Evolutionary conservation across 1,140 invertebrate species (phyloP).

Genomic region (Anoplophora glabripennis): DNA sequence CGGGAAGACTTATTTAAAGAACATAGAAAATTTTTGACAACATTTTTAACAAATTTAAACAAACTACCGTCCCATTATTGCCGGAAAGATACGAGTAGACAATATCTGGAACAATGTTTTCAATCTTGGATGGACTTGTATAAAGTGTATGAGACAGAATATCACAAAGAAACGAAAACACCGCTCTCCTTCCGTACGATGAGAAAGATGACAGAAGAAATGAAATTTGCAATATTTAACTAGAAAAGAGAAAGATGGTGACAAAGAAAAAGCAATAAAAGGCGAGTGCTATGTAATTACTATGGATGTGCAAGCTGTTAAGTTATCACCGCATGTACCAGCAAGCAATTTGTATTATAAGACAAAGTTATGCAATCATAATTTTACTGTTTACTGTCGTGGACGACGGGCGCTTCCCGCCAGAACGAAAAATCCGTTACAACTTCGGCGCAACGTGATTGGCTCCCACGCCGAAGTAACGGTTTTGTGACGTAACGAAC

Average conservation of each 20-base stretch:
- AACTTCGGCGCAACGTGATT: too few species aligned
- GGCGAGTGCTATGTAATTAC: slow-evolving; percentile 11
- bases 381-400: slow-evolving; percentile 43
- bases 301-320: slow-evolving; percentile 26
- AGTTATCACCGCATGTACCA: slow-evolving; percentile 39
- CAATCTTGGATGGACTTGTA: neutral
- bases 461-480: too few species aligned
- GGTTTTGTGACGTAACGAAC: too few species aligned
- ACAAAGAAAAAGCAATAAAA: slow-evolving; percentile 12
- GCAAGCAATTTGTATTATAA: slow-evolving; percentile 47
- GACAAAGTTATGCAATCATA: slow-evolving; percentile 45
- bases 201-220: slow-evolving; percentile 1
- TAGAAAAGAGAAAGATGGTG: slow-evolving; percentile 9
- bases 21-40: neutral
- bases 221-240: slow-evolving; percentile 20
- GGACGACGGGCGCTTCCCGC: slow-evolving; percentile 8
- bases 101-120: slow-evolving; percentile 24
- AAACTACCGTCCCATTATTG: slow-evolving; percentile 25
- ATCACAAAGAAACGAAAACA: neutral
- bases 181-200: neutral
- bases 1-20: neutral
- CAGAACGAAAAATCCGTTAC: too few species aligned
- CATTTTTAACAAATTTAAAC: slow-evolving; percentile 14
- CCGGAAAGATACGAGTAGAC: slow-evolving; percentile 19
- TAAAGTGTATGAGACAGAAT: neutral